Base-by-base conservation (phyloP, 1,140 invertebrate genomes). In the Aphaenogaster rudis region DNA sequence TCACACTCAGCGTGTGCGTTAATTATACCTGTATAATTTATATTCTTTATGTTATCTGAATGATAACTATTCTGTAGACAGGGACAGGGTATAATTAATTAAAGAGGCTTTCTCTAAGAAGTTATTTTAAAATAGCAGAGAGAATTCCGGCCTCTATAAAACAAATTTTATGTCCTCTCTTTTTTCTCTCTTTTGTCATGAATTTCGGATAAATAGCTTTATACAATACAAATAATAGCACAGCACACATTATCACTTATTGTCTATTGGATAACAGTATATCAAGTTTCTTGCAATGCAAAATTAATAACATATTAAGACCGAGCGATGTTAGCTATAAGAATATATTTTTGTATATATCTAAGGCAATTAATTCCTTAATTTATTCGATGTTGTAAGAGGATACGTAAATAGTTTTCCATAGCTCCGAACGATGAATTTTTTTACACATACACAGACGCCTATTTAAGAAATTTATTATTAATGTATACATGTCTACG, bases 281-380 rank as follows among this genome's bases (percentile, higher is more conserved):
- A 42, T 17, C 13, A 54, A 28, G 17, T 36, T 39, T 52, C 9
- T 80, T 48, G 4, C 9, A 39, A 52, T 3, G 11, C 13, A 36
- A 80, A 71, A 36, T 42, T 42, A 69, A 54, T 39, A 15, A 33
- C 13, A 11, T 11, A 63, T 33, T 4, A 45, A 42, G 11, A 17
- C 7, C 11, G 0, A 13, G 21, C 28, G 21, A 45, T 0, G 3
- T 71, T 48, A 71, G 33, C 4, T 33, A 13, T 80, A 71, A 81
- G 45, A 67, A 52, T 69, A 81, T 69, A 81, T 81, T 81, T 57
- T 81, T 71, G 5, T 69, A 33, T 42, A 33, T 71, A 69, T 57
- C 15, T 45, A 57, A 15, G 8, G 42, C 21, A 17, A 69, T 69
- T 81, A 21, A 21, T 36, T 33, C 1, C 6, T 57, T n/a, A 42